A percentile compares a stretch with the other conserved stretches of the same genome.
Evolutionary conservation across 2,797 vertebrate genomes (phyloP).

Genomic region (Gymnodraco acuticeps): DNA sequence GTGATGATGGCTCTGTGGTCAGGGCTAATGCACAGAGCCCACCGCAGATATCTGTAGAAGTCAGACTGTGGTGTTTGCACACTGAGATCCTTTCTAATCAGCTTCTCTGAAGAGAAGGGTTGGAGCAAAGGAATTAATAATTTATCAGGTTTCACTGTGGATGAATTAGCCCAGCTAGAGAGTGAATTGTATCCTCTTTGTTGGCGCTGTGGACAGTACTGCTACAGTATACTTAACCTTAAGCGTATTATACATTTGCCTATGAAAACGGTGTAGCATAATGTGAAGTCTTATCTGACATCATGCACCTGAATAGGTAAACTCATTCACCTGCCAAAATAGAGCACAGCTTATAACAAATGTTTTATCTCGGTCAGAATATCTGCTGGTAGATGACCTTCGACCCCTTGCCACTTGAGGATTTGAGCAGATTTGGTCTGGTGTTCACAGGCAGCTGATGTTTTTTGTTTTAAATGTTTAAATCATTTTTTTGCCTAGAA

Average conservation of each 20-base stretch:
- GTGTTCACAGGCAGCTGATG: background rate
- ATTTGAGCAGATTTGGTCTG: background rate
- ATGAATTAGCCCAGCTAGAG: slow-evolving; percentile 62
- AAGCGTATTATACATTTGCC: slow-evolving; percentile 16
- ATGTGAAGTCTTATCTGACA: slow-evolving; percentile 1
- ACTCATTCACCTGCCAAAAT: background rate
- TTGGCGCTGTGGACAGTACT: slow-evolving; percentile 18
- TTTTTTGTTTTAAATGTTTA: background rate
- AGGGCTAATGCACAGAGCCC: slow-evolving; percentile 51
- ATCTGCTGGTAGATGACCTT: background rate
- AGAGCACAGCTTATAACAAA: background rate
- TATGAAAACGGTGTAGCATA: slow-evolving; percentile 19
- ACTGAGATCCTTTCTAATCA: slow-evolving; percentile 53
- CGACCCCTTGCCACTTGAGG: background rate
- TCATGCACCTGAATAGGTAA: background rate
- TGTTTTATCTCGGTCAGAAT: background rate
- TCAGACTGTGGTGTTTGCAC: slow-evolving; percentile 23
- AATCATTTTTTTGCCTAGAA: background rate
- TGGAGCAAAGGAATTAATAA: slow-evolving; percentile 71
- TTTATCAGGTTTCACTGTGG: slow-evolving; percentile 62
- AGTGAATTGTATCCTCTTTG: slow-evolving; percentile 50
- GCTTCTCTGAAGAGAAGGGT: slow-evolving; percentile 47
- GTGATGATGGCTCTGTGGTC: slow-evolving; percentile 48
- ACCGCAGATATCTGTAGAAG: slow-evolving; percentile 38
- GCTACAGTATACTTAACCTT: slow-evolving; percentile 16